These are phyloP conservation scores for Stenichneumon culpator DNA, from an alignment of 2,888 invertebrate species.

Conservation along the genomic window DNA sequence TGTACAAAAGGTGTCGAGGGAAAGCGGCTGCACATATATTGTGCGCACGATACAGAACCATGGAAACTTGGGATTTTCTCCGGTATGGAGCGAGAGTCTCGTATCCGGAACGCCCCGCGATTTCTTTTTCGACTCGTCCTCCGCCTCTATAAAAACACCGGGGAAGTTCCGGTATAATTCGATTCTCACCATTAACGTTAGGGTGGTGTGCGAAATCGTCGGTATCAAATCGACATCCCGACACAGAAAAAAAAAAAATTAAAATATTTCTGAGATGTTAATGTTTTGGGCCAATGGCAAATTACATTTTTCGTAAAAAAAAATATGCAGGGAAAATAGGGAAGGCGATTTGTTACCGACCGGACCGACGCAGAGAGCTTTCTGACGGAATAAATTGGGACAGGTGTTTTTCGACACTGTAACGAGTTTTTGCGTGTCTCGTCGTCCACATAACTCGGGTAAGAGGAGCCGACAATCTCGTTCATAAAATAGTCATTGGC, in stretches of 20 bases:
- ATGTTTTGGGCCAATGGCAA: too few relatives aligned
- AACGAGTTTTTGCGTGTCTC: background rate
- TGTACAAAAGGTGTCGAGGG: slow-evolving; percentile 5
- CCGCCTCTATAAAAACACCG: background rate
- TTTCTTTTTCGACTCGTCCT: slow-evolving; percentile 38
- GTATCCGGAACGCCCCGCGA: slow-evolving; percentile 47
- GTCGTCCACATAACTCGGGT: background rate
- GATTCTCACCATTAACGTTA: background rate
- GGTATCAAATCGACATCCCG: too few relatives aligned
- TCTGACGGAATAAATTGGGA: background rate
- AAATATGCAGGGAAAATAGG: too few relatives aligned
- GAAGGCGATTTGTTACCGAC: background rate
- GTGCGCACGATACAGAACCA: background rate
- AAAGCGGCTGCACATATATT: slow-evolving; percentile 18
- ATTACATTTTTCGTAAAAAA: too few relatives aligned
- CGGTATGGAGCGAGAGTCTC: slow-evolving; percentile 52
- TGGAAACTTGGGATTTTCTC: slow-evolving; percentile 33
- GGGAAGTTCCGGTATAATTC: background rate
- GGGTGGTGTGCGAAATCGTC: too few relatives aligned
- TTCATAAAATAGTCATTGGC: slow-evolving; percentile 29
- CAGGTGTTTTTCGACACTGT: background rate
- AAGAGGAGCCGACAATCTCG: background rate
- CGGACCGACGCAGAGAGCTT: background rate
- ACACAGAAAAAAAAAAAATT: too few relatives aligned
- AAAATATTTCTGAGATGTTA: too few relatives aligned